Evolutionary conservation across 2,113 vertebrate species (phyloP).

Genomic region (Etia nguti): DNA sequence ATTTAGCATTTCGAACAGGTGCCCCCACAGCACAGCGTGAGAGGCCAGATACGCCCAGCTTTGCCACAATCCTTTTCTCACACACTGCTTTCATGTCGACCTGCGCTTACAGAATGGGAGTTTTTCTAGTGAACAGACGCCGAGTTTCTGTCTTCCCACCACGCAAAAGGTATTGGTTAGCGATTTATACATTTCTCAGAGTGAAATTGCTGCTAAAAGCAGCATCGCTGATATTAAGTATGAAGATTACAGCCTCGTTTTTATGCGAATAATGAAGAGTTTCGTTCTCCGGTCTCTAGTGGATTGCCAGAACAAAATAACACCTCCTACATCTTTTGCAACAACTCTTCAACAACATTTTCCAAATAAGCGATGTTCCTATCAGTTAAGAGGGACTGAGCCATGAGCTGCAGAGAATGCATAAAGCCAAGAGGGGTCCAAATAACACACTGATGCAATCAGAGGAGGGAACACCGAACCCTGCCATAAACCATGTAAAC

Average conservation of each 20-base stretch:
- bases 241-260: slow-evolving; percentile 10
- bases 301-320: slow-evolving; percentile 38
- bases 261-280: slow-evolving; percentile 28
- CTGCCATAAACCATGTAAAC: neutral
- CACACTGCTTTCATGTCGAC: neutral
- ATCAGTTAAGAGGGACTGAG: neutral
- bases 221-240: slow-evolving; percentile 2
- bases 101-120: neutral
- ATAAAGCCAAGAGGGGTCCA: neutral
- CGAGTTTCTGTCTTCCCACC: neutral
- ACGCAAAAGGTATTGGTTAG: neutral
- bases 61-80: slow-evolving; percentile 40
- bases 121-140: neutral
- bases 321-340: slow-evolving; percentile 38
- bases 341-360: slow-evolving; percentile 19
- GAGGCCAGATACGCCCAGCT: slow-evolving; percentile 22
- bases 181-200: neutral
- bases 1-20: slow-evolving; percentile 56
- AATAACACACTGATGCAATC: neutral
- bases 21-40: slow-evolving; percentile 35
- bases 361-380: slow-evolving; percentile 7
- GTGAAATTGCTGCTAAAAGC: neutral
- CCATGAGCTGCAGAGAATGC: neutral
- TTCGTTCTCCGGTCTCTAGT: slow-evolving; percentile 20
- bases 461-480: neutral